Evolutionary conservation across 2,797 vertebrate species (phyloP).

Genomic region (Dendrocincla fuliginosa): DNA sequence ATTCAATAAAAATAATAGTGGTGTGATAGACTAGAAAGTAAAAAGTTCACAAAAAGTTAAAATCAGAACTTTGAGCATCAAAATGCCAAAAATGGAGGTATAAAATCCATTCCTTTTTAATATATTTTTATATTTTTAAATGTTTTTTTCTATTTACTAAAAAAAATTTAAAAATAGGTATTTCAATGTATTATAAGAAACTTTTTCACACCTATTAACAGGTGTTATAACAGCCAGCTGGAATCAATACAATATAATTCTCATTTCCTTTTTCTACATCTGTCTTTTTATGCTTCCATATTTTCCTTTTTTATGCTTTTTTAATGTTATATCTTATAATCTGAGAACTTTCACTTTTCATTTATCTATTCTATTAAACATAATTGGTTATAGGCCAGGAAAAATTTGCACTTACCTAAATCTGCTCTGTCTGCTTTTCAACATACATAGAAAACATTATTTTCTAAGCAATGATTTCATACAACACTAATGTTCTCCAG

Average conservation of each 20-base stretch:
- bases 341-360: background rate
- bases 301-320: background rate
- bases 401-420: background rate
- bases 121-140: too few relatives aligned
- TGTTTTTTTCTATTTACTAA: background rate
- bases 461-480: background rate
- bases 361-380: background rate
- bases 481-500: background rate
- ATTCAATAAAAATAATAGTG: background rate
- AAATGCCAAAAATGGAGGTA: background rate
- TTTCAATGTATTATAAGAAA: background rate
- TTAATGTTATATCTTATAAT: background rate
- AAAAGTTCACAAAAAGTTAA: background rate
- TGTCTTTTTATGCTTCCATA: background rate
- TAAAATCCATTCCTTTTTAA: background rate
- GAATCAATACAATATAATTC: constrained; percentile 23
- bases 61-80: background rate
- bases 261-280: background rate
- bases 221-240: constrained; percentile 14
- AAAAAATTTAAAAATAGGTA: background rate
- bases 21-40: background rate
- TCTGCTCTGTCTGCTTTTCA: background rate
- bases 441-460: background rate
- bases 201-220: background rate
- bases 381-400: background rate